These are phyloP conservation scores for Heliconius hermathena DNA, from an alignment of 1,140 invertebrate genomes.

Conservation along the genomic window DNA sequence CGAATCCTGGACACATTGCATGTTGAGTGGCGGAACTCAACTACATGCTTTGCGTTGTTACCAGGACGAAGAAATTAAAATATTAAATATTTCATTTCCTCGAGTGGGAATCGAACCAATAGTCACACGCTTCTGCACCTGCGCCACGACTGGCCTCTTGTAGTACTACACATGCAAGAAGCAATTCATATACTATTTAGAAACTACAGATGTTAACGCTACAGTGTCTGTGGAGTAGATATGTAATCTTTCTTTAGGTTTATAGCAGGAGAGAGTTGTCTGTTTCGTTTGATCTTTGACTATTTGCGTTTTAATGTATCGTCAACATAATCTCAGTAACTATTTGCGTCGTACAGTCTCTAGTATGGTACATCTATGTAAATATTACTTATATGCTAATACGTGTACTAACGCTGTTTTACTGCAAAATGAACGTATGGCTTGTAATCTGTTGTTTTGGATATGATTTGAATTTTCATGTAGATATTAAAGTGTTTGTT, in stretches of 20 bases:
- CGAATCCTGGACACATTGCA: no score
- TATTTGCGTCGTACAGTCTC: conserved; percentile 1
- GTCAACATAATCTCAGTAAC: conserved; percentile 3
- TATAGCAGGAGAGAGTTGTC: conserved; percentile 11
- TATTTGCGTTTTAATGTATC: conserved; percentile 13
- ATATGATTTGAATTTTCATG: not conserved
- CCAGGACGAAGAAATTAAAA: no score
- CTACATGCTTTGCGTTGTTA: no score
- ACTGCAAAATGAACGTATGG: not conserved
- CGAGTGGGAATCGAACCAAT: no score
- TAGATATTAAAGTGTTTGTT: no score
- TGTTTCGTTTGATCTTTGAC: conserved; percentile 10
- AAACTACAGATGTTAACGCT: not conserved
- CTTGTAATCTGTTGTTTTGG: not conserved
- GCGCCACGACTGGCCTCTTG: no score
- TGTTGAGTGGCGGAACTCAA: no score
- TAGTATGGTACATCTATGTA: conserved; percentile 9
- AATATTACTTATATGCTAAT: not conserved
- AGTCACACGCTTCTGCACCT: no score
- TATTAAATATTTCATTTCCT: no score
- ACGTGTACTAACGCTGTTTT: not conserved
- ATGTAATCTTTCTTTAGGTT: conserved; percentile 11
- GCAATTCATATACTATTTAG: not conserved
- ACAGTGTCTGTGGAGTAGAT: not conserved
- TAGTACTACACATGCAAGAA: no score